A percentile compares a stretch with the other conserved stretches of the same genome.
These are phyloP conservation scores for Cryptops parisi DNA, from an alignment of 2,888 invertebrate species.

Conservation along the genomic window DNA sequence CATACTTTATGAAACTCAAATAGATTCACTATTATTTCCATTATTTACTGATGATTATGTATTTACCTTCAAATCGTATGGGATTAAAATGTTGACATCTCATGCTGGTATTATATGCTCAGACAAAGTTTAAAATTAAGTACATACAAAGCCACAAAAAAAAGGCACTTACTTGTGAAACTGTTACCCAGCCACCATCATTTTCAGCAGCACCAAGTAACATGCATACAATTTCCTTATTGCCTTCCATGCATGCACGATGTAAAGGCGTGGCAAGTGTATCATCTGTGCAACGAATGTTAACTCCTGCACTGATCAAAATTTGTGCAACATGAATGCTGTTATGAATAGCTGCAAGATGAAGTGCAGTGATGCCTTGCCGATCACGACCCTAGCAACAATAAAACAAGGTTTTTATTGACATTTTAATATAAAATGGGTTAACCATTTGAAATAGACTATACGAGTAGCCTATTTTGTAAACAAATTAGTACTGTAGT, in stretches of 20 bases:
- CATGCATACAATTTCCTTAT: constrained; percentile 21
- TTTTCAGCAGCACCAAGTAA: constrained; percentile 20
- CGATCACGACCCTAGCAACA: neutral
- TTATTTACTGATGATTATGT: no score
- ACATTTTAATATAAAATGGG: neutral
- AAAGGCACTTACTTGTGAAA: constrained; percentile 9
- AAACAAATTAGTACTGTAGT: neutral
- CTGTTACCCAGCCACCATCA: constrained; percentile 22
- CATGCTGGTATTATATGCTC: no score
- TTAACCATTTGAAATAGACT: neutral
- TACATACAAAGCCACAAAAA: no score
- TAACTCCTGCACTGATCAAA: constrained; percentile 30
- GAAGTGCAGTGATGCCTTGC: constrained; percentile 33
- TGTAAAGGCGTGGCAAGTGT: constrained; percentile 33
- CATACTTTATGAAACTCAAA: no score
- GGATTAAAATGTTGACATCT: no score
- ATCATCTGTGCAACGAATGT: constrained; percentile 25
- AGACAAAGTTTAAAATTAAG: no score
- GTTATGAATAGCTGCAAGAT: constrained; percentile 34
- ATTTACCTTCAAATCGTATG: no score
- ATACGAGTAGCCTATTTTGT: neutral
- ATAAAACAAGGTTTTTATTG: neutral
- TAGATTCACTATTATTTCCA: no score
- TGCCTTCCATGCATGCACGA: constrained; percentile 29
- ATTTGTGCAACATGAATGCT: constrained; percentile 28